A percentile compares a stretch with the other conserved stretches of the same genome.
Conservation (phyloP, 2,797 vertebrate genomes). For the Hypotaenidia okinawae region DNA sequence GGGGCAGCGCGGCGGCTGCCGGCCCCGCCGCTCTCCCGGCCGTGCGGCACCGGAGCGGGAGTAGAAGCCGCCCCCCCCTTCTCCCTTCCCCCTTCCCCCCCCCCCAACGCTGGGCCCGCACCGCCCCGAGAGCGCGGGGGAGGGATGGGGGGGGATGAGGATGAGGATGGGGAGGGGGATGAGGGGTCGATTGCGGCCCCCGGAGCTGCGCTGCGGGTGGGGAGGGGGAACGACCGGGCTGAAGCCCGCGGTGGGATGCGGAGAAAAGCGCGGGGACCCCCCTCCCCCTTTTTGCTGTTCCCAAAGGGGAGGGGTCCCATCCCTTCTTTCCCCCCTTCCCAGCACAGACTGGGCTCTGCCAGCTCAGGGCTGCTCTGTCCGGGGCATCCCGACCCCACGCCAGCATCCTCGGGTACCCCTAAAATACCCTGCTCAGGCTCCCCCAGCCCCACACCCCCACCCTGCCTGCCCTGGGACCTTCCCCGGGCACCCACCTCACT, state of each 20-base stretch:
- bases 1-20: neutral
- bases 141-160: neutral
- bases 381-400: too few relatives aligned
- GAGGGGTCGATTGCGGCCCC: neutral
- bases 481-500: neutral
- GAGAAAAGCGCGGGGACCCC: neutral
- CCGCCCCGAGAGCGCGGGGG: neutral
- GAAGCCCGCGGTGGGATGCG: neutral
- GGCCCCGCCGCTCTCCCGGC: neutral
- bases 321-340: too few relatives aligned
- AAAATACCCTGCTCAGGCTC: neutral
- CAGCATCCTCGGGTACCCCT: fast-evolving
- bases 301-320: neutral
- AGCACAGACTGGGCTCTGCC: too few relatives aligned
- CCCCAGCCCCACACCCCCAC: neutral
- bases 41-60: neutral
- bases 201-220: neutral
- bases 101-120: neutral
- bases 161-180: too few relatives aligned
- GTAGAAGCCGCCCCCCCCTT: neutral
- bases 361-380: too few relatives aligned
- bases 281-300: too few relatives aligned
- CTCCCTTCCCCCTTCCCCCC: too few relatives aligned
- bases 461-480: neutral
- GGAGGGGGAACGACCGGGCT: neutral